Conservation (phyloP, 2,888 invertebrate species). For the Bruchidius siliquastri region DNA sequence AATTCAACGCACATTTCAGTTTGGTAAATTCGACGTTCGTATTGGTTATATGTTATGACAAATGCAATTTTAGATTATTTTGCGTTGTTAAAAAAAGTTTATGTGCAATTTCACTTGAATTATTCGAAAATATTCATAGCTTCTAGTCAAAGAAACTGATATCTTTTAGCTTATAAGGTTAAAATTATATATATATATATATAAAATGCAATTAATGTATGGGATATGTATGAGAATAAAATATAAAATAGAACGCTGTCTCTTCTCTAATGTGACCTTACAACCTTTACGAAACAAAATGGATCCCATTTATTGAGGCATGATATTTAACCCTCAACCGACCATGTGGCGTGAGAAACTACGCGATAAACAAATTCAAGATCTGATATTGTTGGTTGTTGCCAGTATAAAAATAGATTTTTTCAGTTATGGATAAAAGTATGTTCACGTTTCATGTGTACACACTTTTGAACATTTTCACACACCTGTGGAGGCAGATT, state of each 20-base stretch:
- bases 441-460: too few relatives aligned
- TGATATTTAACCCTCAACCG: too few relatives aligned
- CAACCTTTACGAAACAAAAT: too few relatives aligned
- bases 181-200: constrained; percentile 46
- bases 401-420: too few relatives aligned
- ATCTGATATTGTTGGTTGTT: too few relatives aligned
- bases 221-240: constrained; percentile 52
- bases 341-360: too few relatives aligned
- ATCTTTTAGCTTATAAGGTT: constrained; percentile 48
- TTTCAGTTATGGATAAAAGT: too few relatives aligned
- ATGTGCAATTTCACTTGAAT: constrained; percentile 42
- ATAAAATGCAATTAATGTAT: constrained; percentile 50
- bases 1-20: constrained; percentile 30
- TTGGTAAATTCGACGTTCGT: constrained; percentile 29
- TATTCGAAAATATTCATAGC: constrained; percentile 31
- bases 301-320: too few relatives aligned
- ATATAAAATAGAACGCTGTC: constrained; percentile 27
- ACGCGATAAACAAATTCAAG: too few relatives aligned
- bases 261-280: background rate
- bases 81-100: constrained; percentile 31
- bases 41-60: constrained; percentile 21
- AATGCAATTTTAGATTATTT: constrained; percentile 36
- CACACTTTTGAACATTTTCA: too few relatives aligned
- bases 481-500: too few relatives aligned
- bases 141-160: constrained; percentile 42